Conservation (phyloP, 2,888 invertebrate species). For the Smittia sp. region DNA sequence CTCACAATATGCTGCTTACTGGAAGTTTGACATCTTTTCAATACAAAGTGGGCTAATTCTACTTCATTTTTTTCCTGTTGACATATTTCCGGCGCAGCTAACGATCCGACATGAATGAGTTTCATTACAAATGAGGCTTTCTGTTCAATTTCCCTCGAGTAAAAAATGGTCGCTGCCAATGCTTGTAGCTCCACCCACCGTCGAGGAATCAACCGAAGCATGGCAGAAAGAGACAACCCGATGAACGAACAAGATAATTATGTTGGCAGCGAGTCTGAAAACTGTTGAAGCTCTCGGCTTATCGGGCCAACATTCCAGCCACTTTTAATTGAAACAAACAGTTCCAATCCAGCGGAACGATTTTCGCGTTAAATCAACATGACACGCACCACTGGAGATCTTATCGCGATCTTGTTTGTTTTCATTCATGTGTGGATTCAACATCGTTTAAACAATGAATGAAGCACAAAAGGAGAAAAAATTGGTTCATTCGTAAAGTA, state of each 20-base stretch:
- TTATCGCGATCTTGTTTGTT: slow-evolving; percentile 27
- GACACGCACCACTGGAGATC: slow-evolving; percentile 3
- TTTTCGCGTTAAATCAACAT: slow-evolving; percentile 12
- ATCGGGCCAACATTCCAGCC: neutral
- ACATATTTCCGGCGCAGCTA: neutral
- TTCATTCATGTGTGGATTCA: slow-evolving; percentile 14
- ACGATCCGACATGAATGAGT: neutral
- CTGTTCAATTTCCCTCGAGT: neutral
- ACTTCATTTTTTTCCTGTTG: neutral
- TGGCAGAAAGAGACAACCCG: neutral
- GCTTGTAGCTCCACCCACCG: neutral
- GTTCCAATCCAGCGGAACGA: neutral
- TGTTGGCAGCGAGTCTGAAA: neutral
- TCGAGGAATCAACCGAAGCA: neutral
- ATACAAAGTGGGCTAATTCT: neutral
- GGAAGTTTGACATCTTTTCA: neutral
- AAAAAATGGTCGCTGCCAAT: neutral
- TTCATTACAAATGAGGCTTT: neutral
- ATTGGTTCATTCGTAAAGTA: neutral
- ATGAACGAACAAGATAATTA: neutral
- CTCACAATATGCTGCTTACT: neutral
- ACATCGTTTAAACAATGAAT: slow-evolving; percentile 14
- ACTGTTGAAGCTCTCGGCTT: neutral
- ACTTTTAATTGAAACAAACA: slow-evolving; percentile 1
- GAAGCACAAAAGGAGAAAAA: neutral